Conservation (phyloP, 2,888 invertebrate genomes). For the Andrena chrysosceles region DNA sequence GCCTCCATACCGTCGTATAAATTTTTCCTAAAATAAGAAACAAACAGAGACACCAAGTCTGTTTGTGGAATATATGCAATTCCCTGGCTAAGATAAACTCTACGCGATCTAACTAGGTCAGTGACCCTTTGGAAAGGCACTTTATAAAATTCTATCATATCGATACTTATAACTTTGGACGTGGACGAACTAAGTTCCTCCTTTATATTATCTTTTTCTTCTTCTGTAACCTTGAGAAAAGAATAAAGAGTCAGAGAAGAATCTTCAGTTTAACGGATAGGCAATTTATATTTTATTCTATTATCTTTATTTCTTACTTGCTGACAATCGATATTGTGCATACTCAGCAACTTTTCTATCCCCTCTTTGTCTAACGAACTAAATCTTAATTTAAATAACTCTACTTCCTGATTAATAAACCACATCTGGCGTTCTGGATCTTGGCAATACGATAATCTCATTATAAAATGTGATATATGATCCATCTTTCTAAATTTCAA, state of each 20-base stretch:
- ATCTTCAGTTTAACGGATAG: conserved; percentile 28
- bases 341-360: conserved; percentile 88
- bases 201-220: conserved; percentile 89
- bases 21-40: conserved; percentile 90
- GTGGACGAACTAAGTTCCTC: conserved; percentile 82
- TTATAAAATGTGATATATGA: conserved; percentile 96
- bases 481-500: conserved; percentile 91
- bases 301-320: conserved; percentile 81
- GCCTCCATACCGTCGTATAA: conserved; percentile 90
- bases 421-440: conserved; percentile 94
- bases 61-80: conserved; percentile 94
- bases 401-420: conserved; percentile 95
- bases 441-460: conserved; percentile 95
- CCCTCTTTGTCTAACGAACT: conserved; percentile 88
- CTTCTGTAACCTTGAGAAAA: conserved; percentile 86
- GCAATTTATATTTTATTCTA: neutral
- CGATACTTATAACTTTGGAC: conserved; percentile 87
- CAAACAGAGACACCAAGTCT: conserved; percentile 94
- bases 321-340: conserved; percentile 89
- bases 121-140: conserved; percentile 94
- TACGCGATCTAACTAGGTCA: conserved; percentile 92
- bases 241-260: conserved; percentile 23
- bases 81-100: conserved; percentile 92
- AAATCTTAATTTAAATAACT: conserved; percentile 94
- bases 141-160: conserved; percentile 91